Base-by-base conservation (phyloP, 2,888 invertebrate genomes). In the Pediacus dermestoides region DNA sequence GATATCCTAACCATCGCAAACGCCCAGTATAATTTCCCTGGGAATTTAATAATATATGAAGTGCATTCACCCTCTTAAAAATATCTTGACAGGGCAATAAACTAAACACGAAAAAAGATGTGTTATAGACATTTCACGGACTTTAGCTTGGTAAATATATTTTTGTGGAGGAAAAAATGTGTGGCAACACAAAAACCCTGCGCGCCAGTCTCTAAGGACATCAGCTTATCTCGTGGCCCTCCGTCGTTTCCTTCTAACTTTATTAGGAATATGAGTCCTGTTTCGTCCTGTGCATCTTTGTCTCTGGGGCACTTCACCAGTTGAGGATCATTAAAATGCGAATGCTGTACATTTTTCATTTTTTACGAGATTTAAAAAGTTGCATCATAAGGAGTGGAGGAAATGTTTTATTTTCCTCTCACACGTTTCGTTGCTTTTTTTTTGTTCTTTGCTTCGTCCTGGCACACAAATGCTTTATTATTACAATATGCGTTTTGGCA, bases 261-360 rank as follows among this genome's bases (percentile, higher is more conserved):
- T 52, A 54, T 54, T 54, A 54, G 49, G 52, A 52, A 50, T 48
- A 52, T 44, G 44, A 50, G 48, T 15, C 16, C 27, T 25, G 33
- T 40, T 33, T 16, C 16, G 31, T 16, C 16, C 13, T 31, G 8
- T 14, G 28, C 40, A 37, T 46, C 35, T 11, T 39, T 44, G 33
- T 42, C 47, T 39, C 26, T 36, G 47, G 47, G 52, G 45, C 46
- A 44, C 52, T 53, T 50, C 45, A 45, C 42, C 51, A 45, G 54
- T 52, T 52, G 48, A 36, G 48, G 46, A 48, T 53, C 56, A 55
- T 56, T 56, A 56, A 56, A 56, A 56, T 56, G 56, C 56, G 56
- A 56, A 55, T 55, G 56, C 50, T 56, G 56, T 56, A 50, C 56
- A 56, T 56, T 55, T 56, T 55, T 55, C 53, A 56, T 56, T 56